Conservation (phyloP, 2,797 vertebrate species). For the Periophthalmus magnuspinnatus region DNA sequence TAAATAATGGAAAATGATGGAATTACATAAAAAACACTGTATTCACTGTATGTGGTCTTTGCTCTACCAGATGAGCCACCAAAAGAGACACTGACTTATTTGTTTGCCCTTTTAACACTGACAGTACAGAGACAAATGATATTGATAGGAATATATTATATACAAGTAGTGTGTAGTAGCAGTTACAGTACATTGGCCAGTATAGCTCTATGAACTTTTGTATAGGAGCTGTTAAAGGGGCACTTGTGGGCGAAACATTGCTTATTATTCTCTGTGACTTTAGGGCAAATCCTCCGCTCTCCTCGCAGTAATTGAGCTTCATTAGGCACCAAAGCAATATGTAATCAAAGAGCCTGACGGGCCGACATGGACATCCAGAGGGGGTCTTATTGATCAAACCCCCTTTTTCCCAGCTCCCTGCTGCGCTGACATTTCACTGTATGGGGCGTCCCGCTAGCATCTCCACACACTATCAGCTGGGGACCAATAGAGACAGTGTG, state of each 20-base stretch:
- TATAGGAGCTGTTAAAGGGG: slow-evolving; percentile 8
- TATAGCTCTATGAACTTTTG: not conserved
- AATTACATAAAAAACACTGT: too few relatives aligned
- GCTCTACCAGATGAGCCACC: too few relatives aligned
- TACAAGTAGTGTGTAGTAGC: not conserved
- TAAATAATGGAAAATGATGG: too few relatives aligned
- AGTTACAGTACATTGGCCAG: slow-evolving; percentile 17
- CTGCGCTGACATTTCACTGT: slow-evolving; percentile 74
- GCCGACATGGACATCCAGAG: slow-evolving; percentile 51
- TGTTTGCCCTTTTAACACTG: too few relatives aligned
- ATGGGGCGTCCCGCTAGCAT: slow-evolving; percentile 67
- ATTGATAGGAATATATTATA: not conserved
- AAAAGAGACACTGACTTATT: too few relatives aligned
- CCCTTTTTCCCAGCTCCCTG: slow-evolving; percentile 64
- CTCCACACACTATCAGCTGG: slow-evolving; percentile 61
- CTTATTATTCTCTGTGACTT: slow-evolving; percentile 53
- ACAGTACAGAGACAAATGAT: too few relatives aligned
- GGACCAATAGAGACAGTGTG: slow-evolving; percentile 37
- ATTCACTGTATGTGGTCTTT: too few relatives aligned
- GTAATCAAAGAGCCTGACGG: slow-evolving; percentile 71
- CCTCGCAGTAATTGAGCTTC: slow-evolving; percentile 68
- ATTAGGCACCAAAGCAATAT: slow-evolving; percentile 73
- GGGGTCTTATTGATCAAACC: slow-evolving; percentile 76
- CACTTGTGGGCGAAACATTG: slow-evolving; percentile 30
- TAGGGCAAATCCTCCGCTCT: slow-evolving; percentile 57